A percentile compares a stretch with the other conserved stretches of the same genome.
Conservation (phyloP, 2,797 vertebrate species). For the Neomorphus geoffroyi region DNA sequence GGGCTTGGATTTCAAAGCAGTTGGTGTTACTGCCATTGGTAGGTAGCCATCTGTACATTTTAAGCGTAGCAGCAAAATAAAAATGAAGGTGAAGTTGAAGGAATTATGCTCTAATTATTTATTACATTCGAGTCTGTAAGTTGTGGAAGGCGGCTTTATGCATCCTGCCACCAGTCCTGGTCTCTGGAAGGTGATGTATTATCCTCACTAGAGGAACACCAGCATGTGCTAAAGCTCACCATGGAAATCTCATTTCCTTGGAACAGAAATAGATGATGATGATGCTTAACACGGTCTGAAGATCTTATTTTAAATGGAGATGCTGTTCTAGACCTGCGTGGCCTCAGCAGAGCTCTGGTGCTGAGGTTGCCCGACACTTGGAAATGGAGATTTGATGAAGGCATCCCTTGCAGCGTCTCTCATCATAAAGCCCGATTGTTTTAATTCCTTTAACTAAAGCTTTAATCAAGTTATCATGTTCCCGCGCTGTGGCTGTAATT, state of each 20-base stretch:
- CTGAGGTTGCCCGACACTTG: neutral
- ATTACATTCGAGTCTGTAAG: neutral
- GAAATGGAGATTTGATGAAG: neutral
- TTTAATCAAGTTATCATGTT: constrained; percentile 5
- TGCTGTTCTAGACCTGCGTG: neutral
- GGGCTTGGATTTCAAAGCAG: neutral
- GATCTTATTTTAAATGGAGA: neutral
- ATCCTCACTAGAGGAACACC: neutral
- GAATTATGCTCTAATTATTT: neutral
- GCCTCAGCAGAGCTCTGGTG: neutral
- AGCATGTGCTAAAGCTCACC: neutral
- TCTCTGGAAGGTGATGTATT: neutral
- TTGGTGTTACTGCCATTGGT: neutral
- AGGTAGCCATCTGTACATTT: neutral
- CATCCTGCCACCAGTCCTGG: neutral
- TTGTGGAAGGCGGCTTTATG: neutral
- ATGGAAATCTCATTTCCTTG: neutral
- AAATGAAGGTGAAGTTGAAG: neutral
- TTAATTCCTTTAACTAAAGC: constrained; percentile 12
- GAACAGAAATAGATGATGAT: neutral
- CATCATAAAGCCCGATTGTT: neutral
- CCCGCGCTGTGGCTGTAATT: neutral
- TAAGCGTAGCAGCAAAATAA: neutral
- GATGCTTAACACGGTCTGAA: neutral
- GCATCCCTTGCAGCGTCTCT: neutral